Evolutionary conservation across 1,140 invertebrate species (phyloP).

Genomic region (Scylla paramamosain): DNA sequence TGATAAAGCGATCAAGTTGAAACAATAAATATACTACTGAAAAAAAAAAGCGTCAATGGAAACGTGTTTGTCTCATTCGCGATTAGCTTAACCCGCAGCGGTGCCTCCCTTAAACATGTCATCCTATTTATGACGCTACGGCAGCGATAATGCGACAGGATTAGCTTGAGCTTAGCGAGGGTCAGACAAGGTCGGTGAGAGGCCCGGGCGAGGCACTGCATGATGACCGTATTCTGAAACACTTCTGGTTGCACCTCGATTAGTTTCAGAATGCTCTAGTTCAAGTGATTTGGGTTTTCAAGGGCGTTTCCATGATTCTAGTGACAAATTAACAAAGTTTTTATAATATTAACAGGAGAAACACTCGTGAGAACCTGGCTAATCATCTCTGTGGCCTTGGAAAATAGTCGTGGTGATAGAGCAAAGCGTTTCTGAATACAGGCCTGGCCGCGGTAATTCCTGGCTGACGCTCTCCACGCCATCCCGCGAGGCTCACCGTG

Average conservation of each 20-base stretch:
- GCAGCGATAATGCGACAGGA: neutral
- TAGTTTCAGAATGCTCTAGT: too few species aligned
- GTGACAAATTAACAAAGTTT: too few species aligned
- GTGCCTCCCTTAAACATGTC: neutral
- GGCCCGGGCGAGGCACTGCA: neutral
- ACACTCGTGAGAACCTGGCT: too few species aligned
- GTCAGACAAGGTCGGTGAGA: neutral
- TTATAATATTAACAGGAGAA: too few species aligned
- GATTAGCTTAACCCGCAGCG: neutral
- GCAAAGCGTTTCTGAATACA: neutral
- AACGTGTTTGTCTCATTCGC: neutral
- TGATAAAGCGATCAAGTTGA: neutral
- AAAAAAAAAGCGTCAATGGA: neutral
- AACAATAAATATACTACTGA: neutral
- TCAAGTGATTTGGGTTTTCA: too few species aligned
- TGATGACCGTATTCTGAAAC: too few species aligned
- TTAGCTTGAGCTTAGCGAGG: neutral
- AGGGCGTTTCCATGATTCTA: too few species aligned
- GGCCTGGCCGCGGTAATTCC: neutral
- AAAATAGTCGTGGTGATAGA: neutral
- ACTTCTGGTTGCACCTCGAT: too few species aligned
- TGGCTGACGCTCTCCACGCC: neutral
- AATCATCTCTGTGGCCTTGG: too few species aligned
- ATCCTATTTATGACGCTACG: neutral
- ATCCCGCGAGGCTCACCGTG: slow-evolving; percentile 69